Evolutionary conservation across 2,113 vertebrate species (phyloP).

Genomic region (Psophia crepitans): DNA sequence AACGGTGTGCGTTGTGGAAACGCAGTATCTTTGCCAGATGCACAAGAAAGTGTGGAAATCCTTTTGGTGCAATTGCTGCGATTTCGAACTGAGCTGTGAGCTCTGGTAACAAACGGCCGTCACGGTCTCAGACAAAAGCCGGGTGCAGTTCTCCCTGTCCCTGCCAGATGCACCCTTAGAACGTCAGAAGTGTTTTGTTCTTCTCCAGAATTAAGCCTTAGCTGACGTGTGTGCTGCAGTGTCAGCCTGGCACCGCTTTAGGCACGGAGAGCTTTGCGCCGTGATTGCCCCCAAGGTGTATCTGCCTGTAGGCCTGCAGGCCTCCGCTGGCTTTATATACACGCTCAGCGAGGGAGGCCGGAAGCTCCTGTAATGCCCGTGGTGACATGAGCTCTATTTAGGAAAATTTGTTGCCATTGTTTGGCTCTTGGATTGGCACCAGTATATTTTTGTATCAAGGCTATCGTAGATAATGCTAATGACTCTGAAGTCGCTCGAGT

Average conservation of each 20-base stretch:
- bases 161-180: neutral
- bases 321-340: fast-evolving
- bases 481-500: neutral
- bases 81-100: neutral
- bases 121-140: neutral
- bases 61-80: neutral
- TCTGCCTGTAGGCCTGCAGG: fast-evolving
- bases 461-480: neutral
- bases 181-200: neutral
- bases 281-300: fast-evolving
- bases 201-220: neutral
- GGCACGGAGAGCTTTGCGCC: neutral
- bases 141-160: neutral
- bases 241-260: fast-evolving
- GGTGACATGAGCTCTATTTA: neutral
- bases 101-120: neutral
- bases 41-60: neutral
- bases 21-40: fast-evolving
- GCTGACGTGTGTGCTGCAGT: neutral
- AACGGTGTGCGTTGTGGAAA: neutral
- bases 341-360: fast-evolving
- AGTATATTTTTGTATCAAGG: neutral
- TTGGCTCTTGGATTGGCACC: neutral
- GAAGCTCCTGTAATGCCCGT: neutral
- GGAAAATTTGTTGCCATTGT: neutral